A percentile compares a stretch with the other conserved stretches of the same genome.
Evolutionary conservation across 1,140 invertebrate species (phyloP).

Genomic region (Euwallacea fornicatus): DNA sequence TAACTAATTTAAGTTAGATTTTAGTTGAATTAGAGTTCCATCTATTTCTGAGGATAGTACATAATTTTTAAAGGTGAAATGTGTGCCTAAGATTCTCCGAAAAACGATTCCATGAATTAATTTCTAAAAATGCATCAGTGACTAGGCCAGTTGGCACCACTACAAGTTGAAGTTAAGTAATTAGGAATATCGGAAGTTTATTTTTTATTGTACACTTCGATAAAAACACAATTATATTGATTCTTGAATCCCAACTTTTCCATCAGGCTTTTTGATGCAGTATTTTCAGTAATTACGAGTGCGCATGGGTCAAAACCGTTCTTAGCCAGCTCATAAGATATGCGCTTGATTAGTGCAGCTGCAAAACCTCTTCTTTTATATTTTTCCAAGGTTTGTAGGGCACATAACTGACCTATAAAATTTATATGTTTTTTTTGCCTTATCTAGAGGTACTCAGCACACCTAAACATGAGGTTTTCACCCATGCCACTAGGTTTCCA

Average conservation of each 20-base stretch:
- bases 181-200: too few relatives aligned
- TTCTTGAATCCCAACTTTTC: conserved; percentile 10
- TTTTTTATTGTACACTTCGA: not conserved
- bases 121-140: too few relatives aligned
- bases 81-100: too few relatives aligned
- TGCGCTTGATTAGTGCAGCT: not conserved
- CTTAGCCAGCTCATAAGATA: not conserved
- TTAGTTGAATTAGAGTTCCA: too few relatives aligned
- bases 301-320: conserved; percentile 1
- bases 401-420: conserved; percentile 7
- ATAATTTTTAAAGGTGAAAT: too few relatives aligned
- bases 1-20: too few relatives aligned
- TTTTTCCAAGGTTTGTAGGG: conserved; percentile 10
- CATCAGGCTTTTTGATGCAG: not conserved
- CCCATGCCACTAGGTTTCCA: conserved; percentile 4
- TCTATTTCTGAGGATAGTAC: too few relatives aligned
- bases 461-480: conserved; percentile 4
- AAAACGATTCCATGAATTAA: too few relatives aligned
- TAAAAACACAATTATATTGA: not conserved
- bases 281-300: not conserved
- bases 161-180: too few relatives aligned
- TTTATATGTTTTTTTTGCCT: not conserved
- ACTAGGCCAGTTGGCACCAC: too few relatives aligned
- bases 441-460: not conserved
- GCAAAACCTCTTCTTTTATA: conserved; percentile 12